Conservation (phyloP, 1,140 invertebrate species). For the Brachionus koreanus region DNA sequence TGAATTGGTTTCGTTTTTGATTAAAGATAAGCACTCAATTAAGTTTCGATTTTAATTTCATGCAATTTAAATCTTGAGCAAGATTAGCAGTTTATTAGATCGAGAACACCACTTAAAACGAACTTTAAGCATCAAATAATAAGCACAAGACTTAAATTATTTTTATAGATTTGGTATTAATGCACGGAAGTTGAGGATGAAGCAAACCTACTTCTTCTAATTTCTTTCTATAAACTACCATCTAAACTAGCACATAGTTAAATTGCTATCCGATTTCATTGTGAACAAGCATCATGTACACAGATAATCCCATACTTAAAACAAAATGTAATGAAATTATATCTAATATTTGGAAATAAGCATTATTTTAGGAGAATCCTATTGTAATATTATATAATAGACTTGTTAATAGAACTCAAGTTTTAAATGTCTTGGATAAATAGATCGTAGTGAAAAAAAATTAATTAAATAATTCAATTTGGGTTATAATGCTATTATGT, state of each 20-base stretch:
- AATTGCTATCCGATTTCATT: neutral
- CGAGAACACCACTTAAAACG: slow-evolving; percentile 5
- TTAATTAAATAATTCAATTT: neutral
- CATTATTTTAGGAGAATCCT: neutral
- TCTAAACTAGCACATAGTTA: neutral
- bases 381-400: slow-evolving; percentile 16
- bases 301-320: neutral
- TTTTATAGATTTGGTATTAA: neutral
- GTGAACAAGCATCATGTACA: neutral
- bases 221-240: neutral
- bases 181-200: neutral
- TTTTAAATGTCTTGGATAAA: slow-evolving; percentile 37
- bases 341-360: neutral
- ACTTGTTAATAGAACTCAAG: neutral
- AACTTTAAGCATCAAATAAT: neutral
- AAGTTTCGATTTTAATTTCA: neutral
- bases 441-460: neutral
- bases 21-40: neutral
- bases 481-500: too few species aligned
- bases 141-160: neutral
- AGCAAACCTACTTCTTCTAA: neutral
- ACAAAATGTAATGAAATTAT: neutral
- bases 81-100: neutral
- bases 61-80: neutral
- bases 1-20: neutral